Conservation (phyloP, 2,113 vertebrate species). For the Chaenogobius annularis region DNA sequence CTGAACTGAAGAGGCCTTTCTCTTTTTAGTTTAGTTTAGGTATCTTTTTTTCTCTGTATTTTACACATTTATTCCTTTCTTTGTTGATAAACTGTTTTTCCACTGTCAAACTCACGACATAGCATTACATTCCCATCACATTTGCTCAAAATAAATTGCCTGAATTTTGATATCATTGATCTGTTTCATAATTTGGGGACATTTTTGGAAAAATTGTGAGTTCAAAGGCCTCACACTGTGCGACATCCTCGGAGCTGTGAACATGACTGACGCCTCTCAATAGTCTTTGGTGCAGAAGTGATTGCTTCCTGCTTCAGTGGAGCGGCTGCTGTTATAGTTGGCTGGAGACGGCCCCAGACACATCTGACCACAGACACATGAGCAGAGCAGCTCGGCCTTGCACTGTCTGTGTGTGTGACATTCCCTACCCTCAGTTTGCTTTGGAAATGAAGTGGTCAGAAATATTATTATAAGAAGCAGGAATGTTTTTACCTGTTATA, state of each 20-base stretch:
- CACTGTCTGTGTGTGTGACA: neutral
- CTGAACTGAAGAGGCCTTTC: too few relatives aligned
- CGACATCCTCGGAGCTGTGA: slow-evolving; percentile 9
- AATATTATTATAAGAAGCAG: slow-evolving; percentile 4
- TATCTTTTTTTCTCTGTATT: too few relatives aligned
- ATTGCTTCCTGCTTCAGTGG: slow-evolving; percentile 50
- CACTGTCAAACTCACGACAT: neutral
- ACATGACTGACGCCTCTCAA: slow-evolving; percentile 27
- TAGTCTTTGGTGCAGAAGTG: slow-evolving; percentile 30
- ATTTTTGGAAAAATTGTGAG: neutral
- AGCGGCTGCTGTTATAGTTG: slow-evolving; percentile 13
- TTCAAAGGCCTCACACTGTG: slow-evolving; percentile 11
- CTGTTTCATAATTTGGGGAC: neutral
- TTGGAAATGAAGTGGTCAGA: slow-evolving; percentile 10
- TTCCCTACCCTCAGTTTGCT: slow-evolving; percentile 2
- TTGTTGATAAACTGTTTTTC: neutral
- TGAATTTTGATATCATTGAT: neutral
- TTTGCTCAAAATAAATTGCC: neutral
- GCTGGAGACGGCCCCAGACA: slow-evolving; percentile 16
- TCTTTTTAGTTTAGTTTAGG: too few relatives aligned
- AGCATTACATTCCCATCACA: neutral
- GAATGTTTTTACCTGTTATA: neutral
- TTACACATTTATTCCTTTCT: neutral
- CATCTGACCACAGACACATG: neutral
- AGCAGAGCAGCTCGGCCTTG: neutral